Evolutionary conservation across 2,888 invertebrate genomes (phyloP), one percentile per base, ranked within the genome.

Genomic region (Calameuta idolon): DNA sequence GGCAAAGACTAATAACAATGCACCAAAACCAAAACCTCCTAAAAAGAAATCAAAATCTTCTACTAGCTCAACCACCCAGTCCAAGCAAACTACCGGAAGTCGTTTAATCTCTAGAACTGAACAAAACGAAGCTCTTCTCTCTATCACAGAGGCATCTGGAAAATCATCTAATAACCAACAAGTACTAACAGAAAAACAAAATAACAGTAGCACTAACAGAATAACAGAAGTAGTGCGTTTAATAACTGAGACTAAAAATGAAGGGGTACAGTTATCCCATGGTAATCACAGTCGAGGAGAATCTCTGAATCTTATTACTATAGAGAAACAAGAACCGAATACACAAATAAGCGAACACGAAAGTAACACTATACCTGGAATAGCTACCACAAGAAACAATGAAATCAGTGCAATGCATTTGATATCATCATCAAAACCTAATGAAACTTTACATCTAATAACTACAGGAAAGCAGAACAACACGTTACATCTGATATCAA

Each of bases 401-500:
- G 84, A 87, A 34, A 85, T 86, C 75, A 82, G 85, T 40, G 80
- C 87, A 34, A 83, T 89, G 78, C 87, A 88, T 79, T 83, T 89
- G 75, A 87, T 90, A 80, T 84, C 87, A 15, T 80, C 83, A 23
- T 81, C 85, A 4, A 86, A 88, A 75, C 80, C 83, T 40, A 79
- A 69, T 37, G 83, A 84, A 12, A 79, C 80, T 11, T 78, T 84
- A 34, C 83, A 82, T 79, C 75, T 84, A n/a, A 81, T 86, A 33
- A 31, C 82, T 15, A 69, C 73, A 11, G 77, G 78, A 31, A 83
- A 82, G 34, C 79, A 83, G n/a, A 84, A 81, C 34, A 89, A 89
- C 75, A 90, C 90, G 4, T 79, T 91, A 75, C 89, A 89, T 79
- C 83, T 91, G 37, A 89, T 91, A 77, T 88, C 90, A 3, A 90